phyloP scores from a whole-genome alignment of 1,140 invertebrate genomes.

The Maniola jurtina region DNA sequence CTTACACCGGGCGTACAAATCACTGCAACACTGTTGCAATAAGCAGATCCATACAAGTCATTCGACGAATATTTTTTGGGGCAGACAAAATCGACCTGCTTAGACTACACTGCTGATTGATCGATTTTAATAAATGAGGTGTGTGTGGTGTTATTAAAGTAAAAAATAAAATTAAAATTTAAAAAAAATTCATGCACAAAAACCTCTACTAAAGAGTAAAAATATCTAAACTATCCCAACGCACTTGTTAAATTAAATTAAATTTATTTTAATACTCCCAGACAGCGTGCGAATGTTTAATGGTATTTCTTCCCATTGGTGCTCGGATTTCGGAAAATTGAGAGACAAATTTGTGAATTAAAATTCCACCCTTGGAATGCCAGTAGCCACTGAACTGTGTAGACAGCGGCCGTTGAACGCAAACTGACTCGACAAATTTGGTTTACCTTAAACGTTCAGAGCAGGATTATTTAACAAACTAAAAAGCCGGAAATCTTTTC shows the following conservation, averaged over 20 bases:
- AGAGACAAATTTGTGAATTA: conserved; percentile 61
- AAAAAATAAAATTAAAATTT: no score
- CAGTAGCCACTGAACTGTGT: conserved; percentile 30
- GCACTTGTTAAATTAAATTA: background rate
- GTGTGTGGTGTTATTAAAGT: no score
- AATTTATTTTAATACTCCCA: background rate
- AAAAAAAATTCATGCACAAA: background rate
- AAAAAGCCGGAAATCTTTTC: no score
- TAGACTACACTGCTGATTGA: no score
- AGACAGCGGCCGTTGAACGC: conserved; percentile 14
- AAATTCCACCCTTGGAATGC: conserved; percentile 50
- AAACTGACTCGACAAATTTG: conserved; percentile 33
- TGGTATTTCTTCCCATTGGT: conserved; percentile 50
- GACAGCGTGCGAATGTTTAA: conserved; percentile 29
- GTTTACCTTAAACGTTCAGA: background rate
- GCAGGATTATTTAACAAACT: background rate
- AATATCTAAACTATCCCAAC: background rate
- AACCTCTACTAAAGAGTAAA: no score
- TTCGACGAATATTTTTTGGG: no score
- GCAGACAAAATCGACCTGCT: no score
- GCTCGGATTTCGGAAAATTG: conserved; percentile 53
- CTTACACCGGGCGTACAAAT: no score
- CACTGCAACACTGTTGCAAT: no score
- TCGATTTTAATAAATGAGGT: no score
- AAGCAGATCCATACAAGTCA: no score